phyloP scores from a whole-genome alignment of 2,888 invertebrate species.

The Meliscaeva auricollis region DNA sequence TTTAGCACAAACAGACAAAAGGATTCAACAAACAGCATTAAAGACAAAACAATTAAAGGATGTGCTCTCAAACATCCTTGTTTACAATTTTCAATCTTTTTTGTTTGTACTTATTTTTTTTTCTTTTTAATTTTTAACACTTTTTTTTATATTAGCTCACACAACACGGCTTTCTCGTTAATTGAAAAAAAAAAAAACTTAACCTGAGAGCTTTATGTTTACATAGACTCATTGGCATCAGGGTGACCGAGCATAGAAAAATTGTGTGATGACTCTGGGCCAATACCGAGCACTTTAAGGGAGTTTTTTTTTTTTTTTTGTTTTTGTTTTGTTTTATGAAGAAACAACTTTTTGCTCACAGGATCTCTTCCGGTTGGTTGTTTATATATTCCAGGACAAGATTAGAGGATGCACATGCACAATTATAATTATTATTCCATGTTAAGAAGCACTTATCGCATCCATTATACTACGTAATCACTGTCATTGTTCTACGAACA shows the following conservation, averaged over 20 bases:
- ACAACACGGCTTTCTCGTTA: slow-evolving; percentile 36
- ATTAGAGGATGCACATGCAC: slow-evolving; percentile 62
- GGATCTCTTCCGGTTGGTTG: slow-evolving; percentile 1
- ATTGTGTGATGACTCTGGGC: background rate
- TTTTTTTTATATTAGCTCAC: slow-evolving; percentile 37
- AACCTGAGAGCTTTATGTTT: slow-evolving; percentile 60
- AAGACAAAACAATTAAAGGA: background rate
- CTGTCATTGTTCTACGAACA: slow-evolving; percentile 60
- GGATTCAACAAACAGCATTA: background rate
- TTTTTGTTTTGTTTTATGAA: background rate
- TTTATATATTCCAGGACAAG: slow-evolving; percentile 25
- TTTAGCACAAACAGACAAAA: slow-evolving; percentile 31
- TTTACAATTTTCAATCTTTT: slow-evolving; percentile 37
- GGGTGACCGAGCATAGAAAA: slow-evolving; percentile 29
- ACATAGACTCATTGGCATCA: slow-evolving; percentile 49
- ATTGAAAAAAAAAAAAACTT: slow-evolving; percentile 62
- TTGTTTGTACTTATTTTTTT: slow-evolving; percentile 12
- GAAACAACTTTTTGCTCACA: no score
- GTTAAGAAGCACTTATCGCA: slow-evolving; percentile 71
- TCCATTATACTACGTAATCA: slow-evolving; percentile 71
- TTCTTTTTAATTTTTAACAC: slow-evolving; percentile 26
- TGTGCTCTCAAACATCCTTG: slow-evolving; percentile 37
- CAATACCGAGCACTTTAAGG: slow-evolving; percentile 20
- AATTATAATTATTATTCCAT: slow-evolving; percentile 55
- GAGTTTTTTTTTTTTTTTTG: background rate